Conservation (phyloP, 2,113 vertebrate species). For the Cichladusa arquata region DNA sequence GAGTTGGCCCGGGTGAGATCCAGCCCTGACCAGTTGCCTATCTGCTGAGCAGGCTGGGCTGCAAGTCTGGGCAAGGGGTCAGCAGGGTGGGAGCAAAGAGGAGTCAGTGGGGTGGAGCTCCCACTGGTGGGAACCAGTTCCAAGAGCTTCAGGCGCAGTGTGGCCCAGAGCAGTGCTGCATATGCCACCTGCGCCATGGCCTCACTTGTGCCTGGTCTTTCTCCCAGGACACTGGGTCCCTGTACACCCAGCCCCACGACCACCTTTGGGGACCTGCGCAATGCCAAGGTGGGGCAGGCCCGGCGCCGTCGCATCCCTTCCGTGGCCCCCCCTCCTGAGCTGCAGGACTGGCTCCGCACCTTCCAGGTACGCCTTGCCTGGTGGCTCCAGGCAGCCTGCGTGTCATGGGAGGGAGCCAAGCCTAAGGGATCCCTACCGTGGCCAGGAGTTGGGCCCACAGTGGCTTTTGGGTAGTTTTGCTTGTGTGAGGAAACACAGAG, state of each 20-base stretch:
- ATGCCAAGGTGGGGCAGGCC: not conserved
- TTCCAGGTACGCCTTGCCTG: slow-evolving; percentile 48
- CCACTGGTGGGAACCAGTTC: fast-evolving
- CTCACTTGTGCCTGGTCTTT: not conserved
- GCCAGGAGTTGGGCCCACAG: not conserved
- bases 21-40: not conserved
- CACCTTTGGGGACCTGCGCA: slow-evolving; percentile 69
- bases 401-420: not conserved
- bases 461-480: not conserved
- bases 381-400: not conserved
- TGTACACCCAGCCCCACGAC: slow-evolving; percentile 59
- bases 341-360: slow-evolving; percentile 70
- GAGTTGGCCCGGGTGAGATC: not conserved
- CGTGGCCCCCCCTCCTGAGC: not conserved
- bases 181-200: not conserved
- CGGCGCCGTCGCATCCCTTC: slow-evolving; percentile 50
- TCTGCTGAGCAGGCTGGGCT: not conserved
- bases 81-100: not conserved
- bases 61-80: not conserved
- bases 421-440: too few relatives aligned
- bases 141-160: not conserved
- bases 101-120: not conserved
- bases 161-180: not conserved
- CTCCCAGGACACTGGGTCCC: slow-evolving; percentile 34
- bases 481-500: not conserved